Percentiles rank a stretch among this genome's conserved stretches.
phyloP scores from a whole-genome alignment of 2,113 vertebrate genomes.

The Chionomys nivalis region DNA sequence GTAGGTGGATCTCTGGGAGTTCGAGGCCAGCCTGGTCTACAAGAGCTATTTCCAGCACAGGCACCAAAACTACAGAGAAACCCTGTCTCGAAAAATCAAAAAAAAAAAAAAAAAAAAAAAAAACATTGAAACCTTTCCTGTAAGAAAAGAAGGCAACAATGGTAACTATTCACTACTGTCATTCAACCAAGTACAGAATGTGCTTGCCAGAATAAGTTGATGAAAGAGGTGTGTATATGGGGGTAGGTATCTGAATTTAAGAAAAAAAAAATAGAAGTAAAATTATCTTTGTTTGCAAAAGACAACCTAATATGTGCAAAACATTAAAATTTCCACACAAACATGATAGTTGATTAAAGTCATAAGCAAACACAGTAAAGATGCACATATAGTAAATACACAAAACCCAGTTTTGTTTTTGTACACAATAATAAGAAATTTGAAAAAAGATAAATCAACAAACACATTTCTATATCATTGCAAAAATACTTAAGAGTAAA shows the following conservation, averaged over 20 bases:
- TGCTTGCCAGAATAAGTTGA: not conserved
- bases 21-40: no score
- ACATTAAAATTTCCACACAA: not conserved
- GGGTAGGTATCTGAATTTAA: not conserved
- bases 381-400: not conserved
- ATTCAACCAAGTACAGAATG: not conserved
- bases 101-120: no score
- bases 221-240: not conserved
- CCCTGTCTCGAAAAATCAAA: no score
- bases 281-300: not conserved
- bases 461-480: not conserved
- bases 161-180: not conserved
- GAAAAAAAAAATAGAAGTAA: not conserved
- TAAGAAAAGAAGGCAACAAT: not conserved
- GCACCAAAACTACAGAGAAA: no score
- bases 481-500: not conserved
- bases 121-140: not conserved
- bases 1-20: no score
- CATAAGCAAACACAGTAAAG: not conserved
- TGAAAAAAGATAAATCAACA: not conserved
- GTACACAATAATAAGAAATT: not conserved
- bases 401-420: not conserved
- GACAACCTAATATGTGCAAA: not conserved
- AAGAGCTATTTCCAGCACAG: no score
- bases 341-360: not conserved